Conservation (phyloP, 37 sponge, comb jelly and placozoan genomes). For the Mnemiopsis leidyi region DNA sequence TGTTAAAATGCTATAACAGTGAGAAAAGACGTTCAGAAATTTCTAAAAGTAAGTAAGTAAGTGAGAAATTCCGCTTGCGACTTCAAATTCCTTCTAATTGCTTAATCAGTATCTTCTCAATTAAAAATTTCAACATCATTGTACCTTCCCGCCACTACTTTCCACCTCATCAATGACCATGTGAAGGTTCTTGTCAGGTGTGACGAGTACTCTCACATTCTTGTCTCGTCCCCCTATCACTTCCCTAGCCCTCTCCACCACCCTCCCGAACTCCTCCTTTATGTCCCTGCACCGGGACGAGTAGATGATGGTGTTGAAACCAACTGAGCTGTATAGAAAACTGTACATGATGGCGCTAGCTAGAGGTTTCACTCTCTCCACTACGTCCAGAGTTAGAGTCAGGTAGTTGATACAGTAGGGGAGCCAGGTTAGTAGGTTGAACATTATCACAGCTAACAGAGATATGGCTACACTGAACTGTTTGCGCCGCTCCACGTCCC, state of each 20-base stretch:
- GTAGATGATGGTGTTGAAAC: constrained; percentile 29
- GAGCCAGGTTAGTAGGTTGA: constrained; percentile 5
- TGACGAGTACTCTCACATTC: not conserved
- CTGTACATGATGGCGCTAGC: not conserved
- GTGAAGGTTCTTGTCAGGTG: not conserved
- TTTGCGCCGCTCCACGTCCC: constrained; percentile 11
- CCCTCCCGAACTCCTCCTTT: not conserved
- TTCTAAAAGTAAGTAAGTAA: too few species aligned
- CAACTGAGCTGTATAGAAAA: not conserved
- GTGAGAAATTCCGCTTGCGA: too few species aligned
- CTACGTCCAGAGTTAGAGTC: not conserved
- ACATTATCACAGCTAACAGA: not conserved
- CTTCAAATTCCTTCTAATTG: too few species aligned
- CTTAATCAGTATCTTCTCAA: too few species aligned
- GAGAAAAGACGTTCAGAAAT: too few species aligned
- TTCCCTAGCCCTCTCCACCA: not conserved
- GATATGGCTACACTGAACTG: constrained; percentile 41
- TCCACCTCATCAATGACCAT: not conserved
- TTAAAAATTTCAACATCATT: too few species aligned
- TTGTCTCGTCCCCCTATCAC: not conserved
- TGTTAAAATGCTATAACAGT: too few species aligned
- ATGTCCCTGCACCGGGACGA: constrained; percentile 32
- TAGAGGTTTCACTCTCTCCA: not conserved
- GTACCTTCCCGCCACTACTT: not conserved
- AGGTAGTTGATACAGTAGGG: constrained; percentile 33